A percentile compares a stretch with the other conserved stretches of the same genome.
phyloP scores from a whole-genome alignment of 2,797 vertebrate species.

The Corythornis leucogaster region DNA sequence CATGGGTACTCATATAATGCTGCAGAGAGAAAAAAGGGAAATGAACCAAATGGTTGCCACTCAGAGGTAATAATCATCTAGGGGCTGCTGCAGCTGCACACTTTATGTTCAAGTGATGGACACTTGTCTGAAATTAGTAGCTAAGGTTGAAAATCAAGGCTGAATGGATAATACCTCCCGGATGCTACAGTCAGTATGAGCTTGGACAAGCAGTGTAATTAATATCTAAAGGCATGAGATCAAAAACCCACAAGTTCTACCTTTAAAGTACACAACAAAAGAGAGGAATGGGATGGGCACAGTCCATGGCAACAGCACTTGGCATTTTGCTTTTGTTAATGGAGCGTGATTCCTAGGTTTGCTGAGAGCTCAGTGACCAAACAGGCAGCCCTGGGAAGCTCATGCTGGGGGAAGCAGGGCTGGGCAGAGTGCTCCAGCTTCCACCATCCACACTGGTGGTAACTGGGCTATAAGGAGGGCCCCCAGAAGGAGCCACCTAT shows the following conservation, averaged over 20 bases:
- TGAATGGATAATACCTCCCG: not conserved
- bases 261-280: not conserved
- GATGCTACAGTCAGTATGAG: not conserved
- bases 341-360: not conserved
- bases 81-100: slow-evolving; percentile 34
- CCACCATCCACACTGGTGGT: fast-evolving
- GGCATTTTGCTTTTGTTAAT: not conserved
- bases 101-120: not conserved
- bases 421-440: not conserved
- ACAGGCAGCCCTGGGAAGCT: not conserved
- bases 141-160: not conserved
- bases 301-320: not conserved
- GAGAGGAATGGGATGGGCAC: not conserved
- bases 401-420: fast-evolving
- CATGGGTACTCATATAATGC: not conserved
- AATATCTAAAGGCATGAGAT: not conserved
- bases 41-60: not conserved
- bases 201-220: not conserved
- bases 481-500: not conserved
- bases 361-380: not conserved
- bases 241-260: not conserved
- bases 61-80: not conserved
- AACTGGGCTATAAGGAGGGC: not conserved
- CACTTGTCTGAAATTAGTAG: slow-evolving; percentile 30
- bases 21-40: not conserved